Conservation (phyloP, 2,113 vertebrate species). For the Smithornis capensis region DNA sequence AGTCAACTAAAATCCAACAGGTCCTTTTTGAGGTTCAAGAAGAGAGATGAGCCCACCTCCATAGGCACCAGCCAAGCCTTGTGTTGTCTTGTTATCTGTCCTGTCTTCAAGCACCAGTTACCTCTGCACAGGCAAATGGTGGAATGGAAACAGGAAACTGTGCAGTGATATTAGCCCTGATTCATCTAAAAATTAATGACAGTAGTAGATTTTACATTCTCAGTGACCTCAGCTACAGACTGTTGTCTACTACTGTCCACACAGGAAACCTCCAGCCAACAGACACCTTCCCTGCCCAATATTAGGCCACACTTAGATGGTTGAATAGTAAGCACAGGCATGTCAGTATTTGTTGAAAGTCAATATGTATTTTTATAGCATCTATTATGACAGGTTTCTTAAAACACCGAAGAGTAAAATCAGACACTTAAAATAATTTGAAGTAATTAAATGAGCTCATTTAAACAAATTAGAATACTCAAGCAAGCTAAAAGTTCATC, state of each 20-base stretch:
- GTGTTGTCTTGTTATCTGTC: neutral
- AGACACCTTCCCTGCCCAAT: neutral
- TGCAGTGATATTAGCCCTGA: neutral
- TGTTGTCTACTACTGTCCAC: too few relatives aligned
- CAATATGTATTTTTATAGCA: neutral
- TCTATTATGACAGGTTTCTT: neutral
- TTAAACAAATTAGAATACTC: neutral
- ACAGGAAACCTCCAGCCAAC: neutral
- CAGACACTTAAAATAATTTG: neutral
- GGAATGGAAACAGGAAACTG: neutral
- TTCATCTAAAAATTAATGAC: neutral
- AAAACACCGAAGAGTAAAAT: neutral
- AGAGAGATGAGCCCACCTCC: neutral
- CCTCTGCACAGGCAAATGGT: neutral
- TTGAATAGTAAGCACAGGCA: neutral
- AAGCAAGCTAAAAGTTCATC: neutral
- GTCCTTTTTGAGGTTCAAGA: neutral
- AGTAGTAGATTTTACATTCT: neutral
- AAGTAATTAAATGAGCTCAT: neutral
- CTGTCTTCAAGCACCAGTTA: neutral
- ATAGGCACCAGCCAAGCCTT: neutral
- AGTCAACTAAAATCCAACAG: neutral
- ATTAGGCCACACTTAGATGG: neutral
- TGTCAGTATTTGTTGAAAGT: neutral
- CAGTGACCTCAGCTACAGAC: too few relatives aligned